Conservation (phyloP, 2,888 invertebrate species). For the Congeria kusceri region DNA sequence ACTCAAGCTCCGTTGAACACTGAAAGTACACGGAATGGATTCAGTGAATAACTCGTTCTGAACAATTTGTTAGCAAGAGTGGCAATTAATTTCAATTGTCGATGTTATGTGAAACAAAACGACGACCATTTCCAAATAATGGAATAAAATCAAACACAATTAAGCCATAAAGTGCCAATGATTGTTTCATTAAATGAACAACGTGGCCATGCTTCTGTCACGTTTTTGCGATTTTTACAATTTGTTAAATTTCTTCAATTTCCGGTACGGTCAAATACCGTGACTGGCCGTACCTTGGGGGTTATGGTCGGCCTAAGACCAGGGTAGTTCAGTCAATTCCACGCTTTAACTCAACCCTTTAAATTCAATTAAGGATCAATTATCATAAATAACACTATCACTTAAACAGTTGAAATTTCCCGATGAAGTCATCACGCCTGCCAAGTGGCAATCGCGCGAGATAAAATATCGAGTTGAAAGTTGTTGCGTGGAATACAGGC, state of each 20-base stretch:
- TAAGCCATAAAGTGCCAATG: constrained; percentile 3
- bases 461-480: constrained; percentile 21
- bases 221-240: background rate
- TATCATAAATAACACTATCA: constrained; percentile 37
- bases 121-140: background rate
- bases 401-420: constrained; percentile 34
- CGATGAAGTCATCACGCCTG: constrained; percentile 24
- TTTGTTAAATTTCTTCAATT: constrained; percentile 12
- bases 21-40: no score
- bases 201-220: background rate
- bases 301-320: constrained; percentile 12
- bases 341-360: constrained; percentile 32
- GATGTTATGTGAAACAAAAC: no score
- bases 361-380: constrained; percentile 51
- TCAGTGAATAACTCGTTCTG: no score
- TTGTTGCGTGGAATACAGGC: constrained; percentile 15
- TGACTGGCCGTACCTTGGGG: constrained; percentile 33
- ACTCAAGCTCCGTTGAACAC: no score
- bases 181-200: constrained; percentile 1
- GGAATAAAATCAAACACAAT: constrained; percentile 6
- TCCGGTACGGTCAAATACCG: constrained; percentile 36
- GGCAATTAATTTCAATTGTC: no score
- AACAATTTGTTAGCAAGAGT: no score
- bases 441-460: constrained; percentile 8
- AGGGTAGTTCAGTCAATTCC: constrained; percentile 20